Evolutionary conservation across 2,888 invertebrate genomes (phyloP).

Genomic region (Acronicta alni): DNA sequence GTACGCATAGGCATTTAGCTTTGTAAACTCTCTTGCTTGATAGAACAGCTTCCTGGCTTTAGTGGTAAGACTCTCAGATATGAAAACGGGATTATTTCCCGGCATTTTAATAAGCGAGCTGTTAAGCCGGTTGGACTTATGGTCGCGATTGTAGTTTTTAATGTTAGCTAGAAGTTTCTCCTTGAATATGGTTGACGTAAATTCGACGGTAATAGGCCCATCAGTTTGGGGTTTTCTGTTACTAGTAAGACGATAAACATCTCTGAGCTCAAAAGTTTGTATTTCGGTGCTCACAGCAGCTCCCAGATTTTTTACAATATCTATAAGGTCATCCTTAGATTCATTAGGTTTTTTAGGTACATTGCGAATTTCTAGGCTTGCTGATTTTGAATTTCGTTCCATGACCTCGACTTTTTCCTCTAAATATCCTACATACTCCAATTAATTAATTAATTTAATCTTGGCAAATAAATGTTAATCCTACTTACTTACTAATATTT

Average conservation of each 20-base stretch:
- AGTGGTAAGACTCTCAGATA: not conserved
- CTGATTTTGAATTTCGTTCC: not conserved
- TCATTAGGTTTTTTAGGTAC: not conserved
- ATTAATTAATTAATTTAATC: too few relatives aligned
- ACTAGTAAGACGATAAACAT: not conserved
- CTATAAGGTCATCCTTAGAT: not conserved
- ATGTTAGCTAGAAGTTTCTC: not conserved
- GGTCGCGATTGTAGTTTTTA: not conserved
- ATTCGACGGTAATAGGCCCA: not conserved
- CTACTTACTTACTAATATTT: too few relatives aligned
- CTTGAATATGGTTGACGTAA: not conserved
- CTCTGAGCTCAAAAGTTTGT: not conserved
- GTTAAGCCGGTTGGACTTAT: not conserved
- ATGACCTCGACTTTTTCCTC: not conserved
- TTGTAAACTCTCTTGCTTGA: not conserved
- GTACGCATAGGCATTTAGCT: not conserved
- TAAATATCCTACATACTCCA: too few relatives aligned
- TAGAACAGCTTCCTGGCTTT: not conserved
- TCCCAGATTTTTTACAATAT: not conserved
- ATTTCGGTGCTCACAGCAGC: not conserved
- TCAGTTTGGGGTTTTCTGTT: not conserved
- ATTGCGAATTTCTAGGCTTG: not conserved
- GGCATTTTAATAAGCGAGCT: not conserved
- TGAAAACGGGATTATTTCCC: not conserved
- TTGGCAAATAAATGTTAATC: too few relatives aligned